phyloP scores from a whole-genome alignment of 1,140 invertebrate species.

The Euglossa dilemma region DNA sequence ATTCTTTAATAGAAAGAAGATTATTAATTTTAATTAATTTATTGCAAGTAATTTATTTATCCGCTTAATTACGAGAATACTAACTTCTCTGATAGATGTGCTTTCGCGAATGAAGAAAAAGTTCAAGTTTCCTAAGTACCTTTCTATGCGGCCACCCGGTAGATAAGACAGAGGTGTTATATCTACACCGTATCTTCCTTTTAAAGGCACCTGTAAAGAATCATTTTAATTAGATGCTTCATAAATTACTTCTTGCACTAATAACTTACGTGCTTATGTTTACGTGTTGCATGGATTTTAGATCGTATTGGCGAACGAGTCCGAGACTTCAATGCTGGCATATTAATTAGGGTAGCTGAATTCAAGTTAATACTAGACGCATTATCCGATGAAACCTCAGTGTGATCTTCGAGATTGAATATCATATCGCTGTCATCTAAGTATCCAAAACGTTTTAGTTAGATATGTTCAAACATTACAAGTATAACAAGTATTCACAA shows the following conservation, averaged over 20 bases:
- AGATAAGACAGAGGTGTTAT: slow-evolving; percentile 93
- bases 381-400: slow-evolving; percentile 67
- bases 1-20: slow-evolving; percentile 80
- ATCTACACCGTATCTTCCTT: slow-evolving; percentile 90
- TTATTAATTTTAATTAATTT: slow-evolving; percentile 23
- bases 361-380: slow-evolving; percentile 45
- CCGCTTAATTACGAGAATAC: neutral
- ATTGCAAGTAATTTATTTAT: neutral
- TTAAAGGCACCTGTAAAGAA: slow-evolving; percentile 83
- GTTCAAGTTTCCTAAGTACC: slow-evolving; percentile 95
- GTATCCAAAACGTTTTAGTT: slow-evolving; percentile 2
- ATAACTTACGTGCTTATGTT: slow-evolving; percentile 76
- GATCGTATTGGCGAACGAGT: slow-evolving; percentile 76
- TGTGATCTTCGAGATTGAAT: slow-evolving; percentile 87
- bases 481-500: neutral
- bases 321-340: slow-evolving; percentile 66
- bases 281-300: slow-evolving; percentile 68
- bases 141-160: slow-evolving; percentile 90
- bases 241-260: neutral
- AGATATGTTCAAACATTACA: neutral
- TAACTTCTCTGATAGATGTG: slow-evolving; percentile 93
- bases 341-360: slow-evolving; percentile 50
- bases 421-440: slow-evolving; percentile 85
- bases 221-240: neutral
- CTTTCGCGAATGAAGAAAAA: slow-evolving; percentile 98